Conservation (phyloP, 2,888 invertebrate species). For the Coelopa pilipes region DNA sequence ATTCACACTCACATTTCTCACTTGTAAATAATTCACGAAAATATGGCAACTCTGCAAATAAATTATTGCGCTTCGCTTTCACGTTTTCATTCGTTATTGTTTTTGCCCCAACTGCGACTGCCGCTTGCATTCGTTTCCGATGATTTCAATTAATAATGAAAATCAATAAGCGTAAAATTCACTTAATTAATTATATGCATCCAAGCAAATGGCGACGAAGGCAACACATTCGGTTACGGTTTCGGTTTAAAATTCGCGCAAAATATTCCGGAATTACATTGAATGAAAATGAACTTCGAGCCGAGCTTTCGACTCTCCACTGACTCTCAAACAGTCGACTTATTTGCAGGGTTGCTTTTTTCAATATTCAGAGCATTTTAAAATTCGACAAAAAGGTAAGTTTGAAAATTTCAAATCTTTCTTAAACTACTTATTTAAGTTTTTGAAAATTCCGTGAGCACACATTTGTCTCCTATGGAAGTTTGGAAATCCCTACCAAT, state of each 20-base stretch:
- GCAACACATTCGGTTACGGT: too few relatives aligned
- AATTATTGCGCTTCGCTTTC: neutral
- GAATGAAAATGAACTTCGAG: too few relatives aligned
- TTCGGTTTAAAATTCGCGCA: too few relatives aligned
- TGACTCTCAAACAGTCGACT: neutral
- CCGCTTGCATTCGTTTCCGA: too few relatives aligned
- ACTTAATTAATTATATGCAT: neutral
- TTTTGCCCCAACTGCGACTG: neutral
- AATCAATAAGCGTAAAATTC: neutral
- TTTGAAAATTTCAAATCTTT: neutral
- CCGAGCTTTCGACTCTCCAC: too few relatives aligned
- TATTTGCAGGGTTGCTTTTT: too few relatives aligned
- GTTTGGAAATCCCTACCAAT: neutral
- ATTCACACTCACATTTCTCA: too few relatives aligned
- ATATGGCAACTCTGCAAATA: neutral
- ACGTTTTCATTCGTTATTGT: neutral
- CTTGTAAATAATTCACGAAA: neutral
- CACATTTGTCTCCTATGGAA: neutral
- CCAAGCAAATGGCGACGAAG: neutral
- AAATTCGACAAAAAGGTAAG: neutral
- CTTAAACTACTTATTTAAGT: neutral
- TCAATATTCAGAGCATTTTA: too few relatives aligned
- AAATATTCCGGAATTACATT: too few relatives aligned
- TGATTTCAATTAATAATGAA: neutral
- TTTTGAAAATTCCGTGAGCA: neutral